Percentiles rank a stretch among this genome's conserved stretches.
These are phyloP conservation scores for Platichthys stellatus DNA, from an alignment of 2,113 vertebrate genomes.

Conservation along the genomic window DNA sequence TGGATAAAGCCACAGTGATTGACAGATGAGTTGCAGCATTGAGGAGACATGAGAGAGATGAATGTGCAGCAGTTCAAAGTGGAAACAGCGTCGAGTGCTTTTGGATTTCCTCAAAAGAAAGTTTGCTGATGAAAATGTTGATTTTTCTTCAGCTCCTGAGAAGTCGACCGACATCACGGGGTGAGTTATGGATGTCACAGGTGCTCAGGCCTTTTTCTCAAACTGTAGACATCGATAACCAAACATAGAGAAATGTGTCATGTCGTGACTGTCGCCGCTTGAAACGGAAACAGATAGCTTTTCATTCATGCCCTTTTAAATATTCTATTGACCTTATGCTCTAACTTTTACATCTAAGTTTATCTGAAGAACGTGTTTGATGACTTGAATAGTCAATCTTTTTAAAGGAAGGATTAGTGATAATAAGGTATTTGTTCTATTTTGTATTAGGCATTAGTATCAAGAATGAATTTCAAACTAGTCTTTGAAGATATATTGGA, in stretches of 20 bases:
- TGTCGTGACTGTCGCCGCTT: not conserved
- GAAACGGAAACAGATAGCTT: not conserved
- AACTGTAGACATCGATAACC: not conserved
- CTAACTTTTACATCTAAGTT: too few species aligned
- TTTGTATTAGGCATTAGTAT: too few species aligned
- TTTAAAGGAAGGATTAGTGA: too few species aligned
- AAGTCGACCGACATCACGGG: not conserved
- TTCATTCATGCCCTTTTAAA: not conserved
- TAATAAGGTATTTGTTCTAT: too few species aligned
- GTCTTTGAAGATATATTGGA: too few species aligned
- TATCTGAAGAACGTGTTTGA: too few species aligned
- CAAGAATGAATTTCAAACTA: too few species aligned
- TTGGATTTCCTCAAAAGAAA: conserved; percentile 21
- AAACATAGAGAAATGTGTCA: not conserved
- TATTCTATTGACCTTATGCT: not conserved
- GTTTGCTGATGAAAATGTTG: conserved; percentile 5
- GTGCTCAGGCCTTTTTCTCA: not conserved
- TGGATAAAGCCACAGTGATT: conserved; percentile 67
- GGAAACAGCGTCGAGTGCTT: conserved; percentile 17
- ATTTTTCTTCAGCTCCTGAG: not conserved
- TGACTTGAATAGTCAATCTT: too few species aligned
- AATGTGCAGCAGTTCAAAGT: conserved; percentile 42
- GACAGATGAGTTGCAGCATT: conserved; percentile 56
- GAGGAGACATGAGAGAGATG: conserved; percentile 40
- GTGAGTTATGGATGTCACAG: not conserved